Percentiles rank a stretch among this genome's conserved stretches.
phyloP scores from a whole-genome alignment of 2,888 invertebrate genomes.

The Clunio marinus region DNA sequence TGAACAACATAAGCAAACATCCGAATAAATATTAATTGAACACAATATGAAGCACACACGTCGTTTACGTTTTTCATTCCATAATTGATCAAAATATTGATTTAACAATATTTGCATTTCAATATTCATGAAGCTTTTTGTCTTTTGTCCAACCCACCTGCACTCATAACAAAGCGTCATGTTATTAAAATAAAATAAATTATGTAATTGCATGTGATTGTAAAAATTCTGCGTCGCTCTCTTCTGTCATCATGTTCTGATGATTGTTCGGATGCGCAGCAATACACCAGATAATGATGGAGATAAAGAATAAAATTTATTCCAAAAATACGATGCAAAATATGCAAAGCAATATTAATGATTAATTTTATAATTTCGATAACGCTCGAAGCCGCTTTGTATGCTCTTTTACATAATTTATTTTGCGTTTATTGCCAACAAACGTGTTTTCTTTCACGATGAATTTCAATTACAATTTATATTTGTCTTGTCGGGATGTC shows the following conservation, averaged over 20 bases:
- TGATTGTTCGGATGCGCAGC: background rate
- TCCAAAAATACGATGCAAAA: background rate
- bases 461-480: too few species aligned
- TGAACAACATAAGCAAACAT: constrained; percentile 1
- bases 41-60: constrained; percentile 11
- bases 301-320: constrained; percentile 6
- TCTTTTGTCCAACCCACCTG: background rate
- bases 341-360: constrained; percentile 2
- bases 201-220: constrained; percentile 37
- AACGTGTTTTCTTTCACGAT: background rate
- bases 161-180: background rate
- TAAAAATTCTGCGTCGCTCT: constrained; percentile 20
- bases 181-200: constrained; percentile 34
- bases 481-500: too few species aligned
- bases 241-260: constrained; percentile 1
- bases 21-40: constrained; percentile 37
- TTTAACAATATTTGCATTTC: constrained; percentile 11
- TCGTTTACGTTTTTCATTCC: constrained; percentile 22
- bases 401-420: constrained; percentile 7
- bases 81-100: constrained; percentile 34
- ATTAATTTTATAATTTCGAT: background rate
- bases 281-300: constrained; percentile 7
- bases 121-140: background rate
- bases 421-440: background rate
- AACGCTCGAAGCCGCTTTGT: too few species aligned